Conservation (phyloP, 2,888 invertebrate species). For the Lamellibrachia satsuma region DNA sequence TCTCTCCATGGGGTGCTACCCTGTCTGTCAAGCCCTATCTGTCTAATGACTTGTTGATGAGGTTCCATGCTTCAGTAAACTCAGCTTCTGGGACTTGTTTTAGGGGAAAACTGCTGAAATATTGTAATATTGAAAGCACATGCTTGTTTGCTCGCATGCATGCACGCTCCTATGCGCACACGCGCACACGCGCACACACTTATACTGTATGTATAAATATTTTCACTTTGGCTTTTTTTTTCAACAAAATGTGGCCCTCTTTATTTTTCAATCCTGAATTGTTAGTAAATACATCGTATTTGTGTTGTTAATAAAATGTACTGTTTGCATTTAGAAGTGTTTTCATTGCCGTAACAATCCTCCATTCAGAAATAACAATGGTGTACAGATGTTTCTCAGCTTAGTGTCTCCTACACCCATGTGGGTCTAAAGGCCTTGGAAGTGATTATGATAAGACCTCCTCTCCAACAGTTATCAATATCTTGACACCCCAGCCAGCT, state of each 20-base stretch:
- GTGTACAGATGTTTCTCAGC: neutral
- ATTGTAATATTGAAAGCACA: neutral
- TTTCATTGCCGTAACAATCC: neutral
- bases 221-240: too few relatives aligned
- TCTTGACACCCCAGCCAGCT: neutral
- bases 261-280: too few relatives aligned
- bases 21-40: neutral
- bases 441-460: neutral
- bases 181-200: neutral
- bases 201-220: neutral
- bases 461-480: neutral
- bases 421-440: neutral
- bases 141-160: neutral
- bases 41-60: conserved; percentile 10
- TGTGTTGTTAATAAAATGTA: neutral
- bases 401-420: neutral
- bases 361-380: neutral
- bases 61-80: neutral
- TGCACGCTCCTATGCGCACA: neutral
- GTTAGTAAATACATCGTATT: too few relatives aligned
- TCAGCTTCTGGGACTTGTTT: neutral
- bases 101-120: neutral
- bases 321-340: neutral
- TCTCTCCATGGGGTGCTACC: neutral
- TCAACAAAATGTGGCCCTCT: too few relatives aligned